Conservation (phyloP, 2,113 vertebrate species). For the Indri indri region DNA sequence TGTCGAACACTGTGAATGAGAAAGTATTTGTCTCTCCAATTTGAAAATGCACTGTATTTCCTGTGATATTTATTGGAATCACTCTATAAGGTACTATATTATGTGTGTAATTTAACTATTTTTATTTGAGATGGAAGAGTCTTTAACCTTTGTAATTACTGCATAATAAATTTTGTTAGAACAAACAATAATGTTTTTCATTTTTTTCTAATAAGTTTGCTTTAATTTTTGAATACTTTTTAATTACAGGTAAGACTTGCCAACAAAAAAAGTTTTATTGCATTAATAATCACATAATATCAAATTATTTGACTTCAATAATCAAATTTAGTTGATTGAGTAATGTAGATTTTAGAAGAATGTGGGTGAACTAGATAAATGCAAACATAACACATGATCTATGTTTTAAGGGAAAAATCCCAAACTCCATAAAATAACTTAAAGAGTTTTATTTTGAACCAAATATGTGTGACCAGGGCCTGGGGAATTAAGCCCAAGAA, state of each 20-base stretch:
- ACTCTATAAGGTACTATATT: constrained; percentile 83
- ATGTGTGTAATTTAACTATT: constrained; percentile 86
- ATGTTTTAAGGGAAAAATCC: no score
- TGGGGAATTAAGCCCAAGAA: no score
- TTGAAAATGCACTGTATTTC: constrained; percentile 85
- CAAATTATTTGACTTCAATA: constrained; percentile 57
- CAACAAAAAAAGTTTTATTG: constrained; percentile 19
- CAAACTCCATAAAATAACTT: no score
- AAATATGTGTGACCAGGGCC: no score
- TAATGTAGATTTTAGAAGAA: neutral
- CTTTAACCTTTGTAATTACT: constrained; percentile 95
- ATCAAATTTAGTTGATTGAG: neutral
- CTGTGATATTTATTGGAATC: constrained; percentile 82
- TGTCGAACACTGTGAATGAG: constrained; percentile 87
- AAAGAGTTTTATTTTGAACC: no score
- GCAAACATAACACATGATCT: neutral
- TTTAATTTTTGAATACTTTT: constrained; percentile 68
- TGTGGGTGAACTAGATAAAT: neutral
- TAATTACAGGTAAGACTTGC: constrained; percentile 72
- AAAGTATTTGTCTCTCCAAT: constrained; percentile 84
- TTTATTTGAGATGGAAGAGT: constrained; percentile 91
- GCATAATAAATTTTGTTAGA: constrained; percentile 97
- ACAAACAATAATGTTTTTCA: constrained; percentile 83
- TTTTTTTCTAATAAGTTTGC: constrained; percentile 77
- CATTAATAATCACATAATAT: constrained; percentile 72